Conservation (phyloP, 2,113 vertebrate genomes). For the Perca schrenkii region DNA sequence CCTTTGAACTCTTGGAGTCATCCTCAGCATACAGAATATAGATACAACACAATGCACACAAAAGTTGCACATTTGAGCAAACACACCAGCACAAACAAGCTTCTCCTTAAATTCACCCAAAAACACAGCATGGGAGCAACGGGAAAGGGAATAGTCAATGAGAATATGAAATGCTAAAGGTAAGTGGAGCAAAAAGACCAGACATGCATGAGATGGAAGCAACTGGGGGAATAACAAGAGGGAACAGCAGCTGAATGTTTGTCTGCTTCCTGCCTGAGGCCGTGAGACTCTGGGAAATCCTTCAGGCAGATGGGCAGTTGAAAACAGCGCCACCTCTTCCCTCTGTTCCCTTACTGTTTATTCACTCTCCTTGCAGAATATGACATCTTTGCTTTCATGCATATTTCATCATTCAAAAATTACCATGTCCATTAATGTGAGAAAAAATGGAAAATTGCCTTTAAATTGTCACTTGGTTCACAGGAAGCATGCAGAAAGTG, state of each 20-base stretch:
- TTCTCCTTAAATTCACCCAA: conserved; percentile 47
- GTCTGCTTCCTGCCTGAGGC: conserved; percentile 51
- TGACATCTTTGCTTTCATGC: conserved; percentile 27
- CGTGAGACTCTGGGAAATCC: conserved; percentile 45
- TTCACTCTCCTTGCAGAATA: conserved; percentile 25
- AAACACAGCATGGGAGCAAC: conserved; percentile 32
- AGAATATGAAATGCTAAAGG: conserved; percentile 38
- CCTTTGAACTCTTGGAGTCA: conserved; percentile 67
- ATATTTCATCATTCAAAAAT: conserved; percentile 45
- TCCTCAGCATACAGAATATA: conserved; percentile 47
- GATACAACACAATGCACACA: conserved; percentile 34
- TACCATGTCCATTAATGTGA: conserved; percentile 35
- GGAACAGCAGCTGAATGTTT: conserved; percentile 45
- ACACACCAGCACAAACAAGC: conserved; percentile 40
- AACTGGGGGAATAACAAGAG: conserved; percentile 42
- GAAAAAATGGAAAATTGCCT: conserved; percentile 13
- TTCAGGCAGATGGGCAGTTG: conserved; percentile 56
- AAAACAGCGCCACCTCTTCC: conserved; percentile 51
- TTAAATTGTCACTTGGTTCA: conserved; percentile 5
- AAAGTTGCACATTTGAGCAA: conserved; percentile 44
- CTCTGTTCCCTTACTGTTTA: conserved; percentile 56
- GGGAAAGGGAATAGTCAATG: conserved; percentile 59
- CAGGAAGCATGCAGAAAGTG: not conserved
- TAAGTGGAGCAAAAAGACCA: conserved; percentile 58
- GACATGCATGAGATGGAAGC: conserved; percentile 33